Conservation (phyloP, 2,888 invertebrate genomes). For the Melieria omissa region DNA sequence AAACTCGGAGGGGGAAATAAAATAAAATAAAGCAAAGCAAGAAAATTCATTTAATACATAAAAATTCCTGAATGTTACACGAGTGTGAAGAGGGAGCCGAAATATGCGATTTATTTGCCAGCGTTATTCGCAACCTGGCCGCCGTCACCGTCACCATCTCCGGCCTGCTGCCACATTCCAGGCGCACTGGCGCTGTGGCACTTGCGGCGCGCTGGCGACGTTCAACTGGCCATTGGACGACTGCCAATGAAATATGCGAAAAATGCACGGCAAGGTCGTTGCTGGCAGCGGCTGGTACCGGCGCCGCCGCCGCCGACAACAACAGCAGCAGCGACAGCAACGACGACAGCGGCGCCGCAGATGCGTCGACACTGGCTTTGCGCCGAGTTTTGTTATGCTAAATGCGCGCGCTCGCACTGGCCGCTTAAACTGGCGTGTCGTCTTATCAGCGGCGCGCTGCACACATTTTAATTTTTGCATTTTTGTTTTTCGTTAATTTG, state of each 20-base stretch:
- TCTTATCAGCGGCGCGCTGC: background rate
- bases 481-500: background rate
- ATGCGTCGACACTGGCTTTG: background rate
- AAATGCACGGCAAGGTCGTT: slow-evolving; percentile 61
- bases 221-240: too few species aligned
- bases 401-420: slow-evolving; percentile 1
- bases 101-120: slow-evolving; percentile 52
- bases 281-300: slow-evolving; percentile 48
- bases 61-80: slow-evolving; percentile 51
- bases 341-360: background rate
- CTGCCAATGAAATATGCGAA: slow-evolving; percentile 57
- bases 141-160: too few species aligned
- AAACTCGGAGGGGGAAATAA: too few species aligned
- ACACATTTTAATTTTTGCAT: slow-evolving; percentile 7
- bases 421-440: background rate
- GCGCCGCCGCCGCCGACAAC: slow-evolving; percentile 25
- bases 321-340: background rate
- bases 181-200: too few species aligned
- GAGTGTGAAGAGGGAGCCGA: slow-evolving; percentile 55
- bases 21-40: too few species aligned
- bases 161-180: too few species aligned
- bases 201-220: too few species aligned
- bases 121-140: slow-evolving; percentile 28
- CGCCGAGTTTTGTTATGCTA: too few species aligned
- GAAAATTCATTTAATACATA: slow-evolving; percentile 12